Conservation (phyloP, 2,113 vertebrate genomes). For the Xiphophorus hellerii region DNA sequence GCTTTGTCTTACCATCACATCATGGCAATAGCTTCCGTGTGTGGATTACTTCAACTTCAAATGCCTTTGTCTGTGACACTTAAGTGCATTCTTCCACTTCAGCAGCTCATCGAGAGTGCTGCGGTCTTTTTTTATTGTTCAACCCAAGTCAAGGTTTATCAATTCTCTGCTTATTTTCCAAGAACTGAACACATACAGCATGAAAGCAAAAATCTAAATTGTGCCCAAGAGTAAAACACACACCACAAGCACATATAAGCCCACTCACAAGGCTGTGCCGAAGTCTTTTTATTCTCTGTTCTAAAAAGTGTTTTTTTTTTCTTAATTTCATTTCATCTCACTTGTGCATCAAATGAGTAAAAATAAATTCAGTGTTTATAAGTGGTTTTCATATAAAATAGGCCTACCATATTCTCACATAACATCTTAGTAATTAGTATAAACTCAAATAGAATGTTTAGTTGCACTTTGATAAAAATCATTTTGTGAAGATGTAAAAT, state of each 20-base stretch:
- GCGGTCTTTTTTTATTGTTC: constrained; percentile 1
- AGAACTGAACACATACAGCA: neutral
- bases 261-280: constrained; percentile 5
- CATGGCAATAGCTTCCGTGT: constrained; percentile 19
- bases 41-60: constrained; percentile 19
- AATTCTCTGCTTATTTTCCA: constrained; percentile 16
- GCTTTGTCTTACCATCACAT: constrained; percentile 25
- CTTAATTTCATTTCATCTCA: too few relatives aligned
- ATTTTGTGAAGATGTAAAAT: too few relatives aligned
- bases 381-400: too few relatives aligned
- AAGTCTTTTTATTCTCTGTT: neutral
- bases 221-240: neutral
- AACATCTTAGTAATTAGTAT: too few relatives aligned
- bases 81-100: constrained; percentile 17
- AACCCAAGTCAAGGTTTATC: constrained; percentile 28
- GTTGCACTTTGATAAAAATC: too few relatives aligned
- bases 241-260: constrained; percentile 6
- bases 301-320: neutral
- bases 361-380: too few relatives aligned
- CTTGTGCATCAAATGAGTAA: too few relatives aligned
- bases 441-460: too few relatives aligned
- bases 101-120: constrained; percentile 25
- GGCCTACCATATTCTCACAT: too few relatives aligned
- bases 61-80: constrained; percentile 35
- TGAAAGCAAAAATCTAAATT: neutral